Base-by-base conservation (phyloP, 2,888 invertebrate genomes). In the Eurois occulta region DNA sequence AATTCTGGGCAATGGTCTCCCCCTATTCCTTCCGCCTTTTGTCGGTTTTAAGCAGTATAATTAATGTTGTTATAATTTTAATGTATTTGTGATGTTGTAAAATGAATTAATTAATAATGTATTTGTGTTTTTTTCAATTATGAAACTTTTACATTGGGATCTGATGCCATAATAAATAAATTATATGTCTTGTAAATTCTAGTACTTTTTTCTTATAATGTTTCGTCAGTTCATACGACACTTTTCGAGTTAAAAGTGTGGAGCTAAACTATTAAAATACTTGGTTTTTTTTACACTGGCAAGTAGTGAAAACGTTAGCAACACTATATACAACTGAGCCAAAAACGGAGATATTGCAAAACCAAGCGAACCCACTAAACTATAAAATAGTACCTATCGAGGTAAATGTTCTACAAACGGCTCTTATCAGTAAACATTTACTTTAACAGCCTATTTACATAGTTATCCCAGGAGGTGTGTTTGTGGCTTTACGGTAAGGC, bases 391-490 rank as follows among this genome's bases (percentile, higher is more conserved):
- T 60, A 62, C 32, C 13, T 38, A 52, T 52, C n/a, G 32, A 69
- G 65, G 52, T 72, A 67, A 78, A 70, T 62, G 70, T 66, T 60
- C 73, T 48, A 43, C 35, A 73, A 73, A 73, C 41, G 7, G 41
- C 1, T 71, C 28, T 58, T 65, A 73, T 74, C 43, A 52, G 35
- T 67, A 28, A 55, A 43, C 46, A 48, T 67, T 55, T 67, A 71
- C 35, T 55, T 43, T 41, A 74, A 52, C n/a, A 71, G 70, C 24
- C 52, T 62, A 78, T 82, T 83, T 74, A 68, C 79, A 83, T 67
- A 83, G 46, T n/a, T 65, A 67, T 67, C 28, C 28, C 58, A 41
- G n/a, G 52, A 68, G 58, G 28, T 28, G 60, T 73, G 69, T 70
- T 82, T 69, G 32, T 4, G 77, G 67, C 6, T 65, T 38, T 32